Evolutionary conservation across 2,113 vertebrate species (phyloP), one percentile per base, ranked within the genome.

Genomic region (Bujurquina vittata): DNA sequence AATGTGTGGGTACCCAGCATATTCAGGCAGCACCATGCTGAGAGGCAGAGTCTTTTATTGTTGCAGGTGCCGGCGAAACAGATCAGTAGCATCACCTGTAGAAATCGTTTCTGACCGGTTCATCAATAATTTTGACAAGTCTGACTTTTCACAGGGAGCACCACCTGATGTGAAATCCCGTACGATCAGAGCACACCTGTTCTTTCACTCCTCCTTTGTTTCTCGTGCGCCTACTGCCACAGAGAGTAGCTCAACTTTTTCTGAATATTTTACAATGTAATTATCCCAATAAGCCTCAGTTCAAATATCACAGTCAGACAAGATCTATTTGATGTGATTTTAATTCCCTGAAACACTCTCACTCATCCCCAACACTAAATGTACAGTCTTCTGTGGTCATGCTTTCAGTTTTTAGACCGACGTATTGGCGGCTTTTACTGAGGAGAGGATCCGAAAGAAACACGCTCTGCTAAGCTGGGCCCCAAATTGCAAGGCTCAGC

Each of bases 81-180:
- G 85, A 81, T n/a, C 20, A 61, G 62, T 11, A 33, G 43, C 58
- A 79, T 40, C 75, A 61, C 57, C 65, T 54, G 63, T 12, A 76
- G 31, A 74, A 79, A 90, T 80, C 1, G 14, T 57, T 75, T 55
- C 69, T 75, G 85, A 91, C 78, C 43, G 72, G 29, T 80, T 69
- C 81, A 65, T 90, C 84, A 75, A 90, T 80, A 85, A 57, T 73
- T 85, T 62, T 83, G 85, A 88, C 77, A 67, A 35, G 85, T 49
- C 75, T 49, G 84, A 82, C 61, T 67, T 79, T 80, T 77, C 52
- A 79, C 40, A 72, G 69, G 67, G 65, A 58, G 74, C 0, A 22
- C 55, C 43, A 54, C 74, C 62, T 8, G 23, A 26, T 33, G 72
- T 72, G 59, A 69, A 81, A 81, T 78, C 52, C 59, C 40, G 55